Percentiles rank a stretch among this genome's conserved stretches.
Evolutionary conservation across 2,797 vertebrate species (phyloP).

Genomic region (Sebastes wilsoni): DNA sequence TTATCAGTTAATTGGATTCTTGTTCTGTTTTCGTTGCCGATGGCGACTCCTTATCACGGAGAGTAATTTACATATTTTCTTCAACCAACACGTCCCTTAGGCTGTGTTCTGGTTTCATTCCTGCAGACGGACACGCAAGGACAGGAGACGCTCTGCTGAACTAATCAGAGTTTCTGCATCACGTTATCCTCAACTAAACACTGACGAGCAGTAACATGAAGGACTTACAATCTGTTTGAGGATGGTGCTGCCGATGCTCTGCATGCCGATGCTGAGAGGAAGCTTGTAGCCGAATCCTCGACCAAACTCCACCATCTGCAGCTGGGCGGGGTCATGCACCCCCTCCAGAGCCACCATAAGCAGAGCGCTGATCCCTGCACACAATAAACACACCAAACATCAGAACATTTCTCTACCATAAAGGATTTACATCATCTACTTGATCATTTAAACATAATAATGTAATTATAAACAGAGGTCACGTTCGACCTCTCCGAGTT

Average conservation of each 20-base stretch:
- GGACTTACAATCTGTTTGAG: constrained; percentile 88
- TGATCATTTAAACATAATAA: neutral
- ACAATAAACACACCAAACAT: neutral
- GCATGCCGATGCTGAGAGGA: constrained; percentile 84
- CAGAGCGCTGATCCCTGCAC: constrained; percentile 85
- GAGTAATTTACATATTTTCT: too few species aligned
- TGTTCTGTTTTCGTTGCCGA: too few species aligned
- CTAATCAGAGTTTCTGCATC: too few species aligned
- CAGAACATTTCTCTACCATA: neutral
- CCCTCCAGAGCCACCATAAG: constrained; percentile 86
- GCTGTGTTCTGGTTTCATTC: too few species aligned
- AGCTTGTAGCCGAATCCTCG: constrained; percentile 86
- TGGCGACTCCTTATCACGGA: too few species aligned
- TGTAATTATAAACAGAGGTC: neutral
- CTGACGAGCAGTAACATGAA: neutral
- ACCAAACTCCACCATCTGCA: constrained; percentile 91
- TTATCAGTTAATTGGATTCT: too few species aligned
- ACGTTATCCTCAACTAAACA: too few species aligned
- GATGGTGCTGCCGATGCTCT: constrained; percentile 79
- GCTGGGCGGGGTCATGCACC: constrained; percentile 67
- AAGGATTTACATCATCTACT: neutral
- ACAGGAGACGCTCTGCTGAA: too few species aligned
- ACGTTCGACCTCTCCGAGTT: too few species aligned
- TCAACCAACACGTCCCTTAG: too few species aligned
- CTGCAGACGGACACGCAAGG: too few species aligned